Evolutionary conservation across 2,888 invertebrate species (phyloP).

Genomic region (Cephus nigrinus): DNA sequence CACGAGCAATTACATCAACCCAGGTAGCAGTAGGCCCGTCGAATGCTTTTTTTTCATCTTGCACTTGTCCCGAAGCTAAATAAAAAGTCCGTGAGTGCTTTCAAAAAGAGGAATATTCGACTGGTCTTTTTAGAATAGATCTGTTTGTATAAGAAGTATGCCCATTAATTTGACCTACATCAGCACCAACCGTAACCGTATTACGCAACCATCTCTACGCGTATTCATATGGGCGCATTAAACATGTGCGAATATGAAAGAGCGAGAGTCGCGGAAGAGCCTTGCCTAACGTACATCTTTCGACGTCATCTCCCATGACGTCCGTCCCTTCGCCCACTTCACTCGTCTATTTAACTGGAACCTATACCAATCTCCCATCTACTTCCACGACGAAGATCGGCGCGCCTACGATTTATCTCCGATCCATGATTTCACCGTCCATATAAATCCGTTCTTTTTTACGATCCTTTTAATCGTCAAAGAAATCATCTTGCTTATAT

Average conservation of each 20-base stretch:
- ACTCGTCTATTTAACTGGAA: background rate
- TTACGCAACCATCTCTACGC: background rate
- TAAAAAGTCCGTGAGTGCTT: background rate
- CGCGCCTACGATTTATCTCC: too few species aligned
- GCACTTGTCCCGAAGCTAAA: background rate
- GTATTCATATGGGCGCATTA: background rate
- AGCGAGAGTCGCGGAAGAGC: conserved; percentile 3
- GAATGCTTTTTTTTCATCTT: background rate
- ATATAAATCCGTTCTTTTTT: background rate
- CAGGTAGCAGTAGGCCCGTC: background rate
- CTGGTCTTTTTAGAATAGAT: background rate
- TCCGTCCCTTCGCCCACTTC: background rate
- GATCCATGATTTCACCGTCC: background rate
- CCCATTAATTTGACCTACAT: background rate
- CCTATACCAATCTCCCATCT: background rate
- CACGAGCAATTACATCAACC: background rate
- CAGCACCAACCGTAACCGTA: background rate
- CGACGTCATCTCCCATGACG: background rate
- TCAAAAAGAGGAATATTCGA: background rate
- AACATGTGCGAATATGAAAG: background rate
- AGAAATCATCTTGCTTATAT: background rate
- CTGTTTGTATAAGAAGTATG: background rate
- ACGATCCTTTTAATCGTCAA: background rate
- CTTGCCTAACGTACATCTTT: background rate
- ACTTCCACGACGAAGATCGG: background rate